These are phyloP conservation scores for Ips nitidus DNA, from an alignment of 1,140 invertebrate genomes.

Conservation along the genomic window DNA sequence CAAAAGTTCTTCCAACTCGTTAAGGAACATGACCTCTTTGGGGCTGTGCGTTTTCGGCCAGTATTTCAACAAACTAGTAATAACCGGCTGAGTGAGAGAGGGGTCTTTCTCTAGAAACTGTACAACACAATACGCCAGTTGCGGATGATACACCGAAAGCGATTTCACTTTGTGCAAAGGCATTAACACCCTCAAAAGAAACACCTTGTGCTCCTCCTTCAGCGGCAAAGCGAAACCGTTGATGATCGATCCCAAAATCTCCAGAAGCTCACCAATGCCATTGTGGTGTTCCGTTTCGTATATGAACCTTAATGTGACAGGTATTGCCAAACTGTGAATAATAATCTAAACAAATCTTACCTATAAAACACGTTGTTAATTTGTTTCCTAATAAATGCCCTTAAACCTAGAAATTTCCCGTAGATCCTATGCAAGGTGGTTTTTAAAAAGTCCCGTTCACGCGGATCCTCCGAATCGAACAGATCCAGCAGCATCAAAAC, in stretches of 20 bases:
- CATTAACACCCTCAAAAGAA: conserved; percentile 84
- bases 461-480: conserved; percentile 97
- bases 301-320: conserved; percentile 73
- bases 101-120: conserved; percentile 97
- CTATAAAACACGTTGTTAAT: conserved; percentile 98
- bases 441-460: conserved; percentile 96
- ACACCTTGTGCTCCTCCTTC: conserved; percentile 92
- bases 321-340: background rate
- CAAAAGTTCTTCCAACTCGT: conserved; percentile 93
- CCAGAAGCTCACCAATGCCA: conserved; percentile 95
- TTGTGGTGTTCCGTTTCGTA: conserved; percentile 99
- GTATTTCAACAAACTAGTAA: conserved; percentile 90
- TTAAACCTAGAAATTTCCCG: conserved; percentile 94
- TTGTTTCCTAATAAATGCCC: conserved; percentile 97
- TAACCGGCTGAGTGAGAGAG: conserved; percentile 88
- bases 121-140: conserved; percentile 95
- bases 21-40: conserved; percentile 98
- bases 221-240: conserved; percentile 95
- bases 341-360: conserved; percentile 17
- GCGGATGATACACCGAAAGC: conserved; percentile 95
- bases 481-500: conserved; percentile 90
- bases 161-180: conserved; percentile 95
- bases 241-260: conserved; percentile 98
- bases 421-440: conserved; percentile 98
- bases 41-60: conserved; percentile 99